Conservation (phyloP, 2,888 invertebrate genomes). For the Acanthosepion lycidas region DNA sequence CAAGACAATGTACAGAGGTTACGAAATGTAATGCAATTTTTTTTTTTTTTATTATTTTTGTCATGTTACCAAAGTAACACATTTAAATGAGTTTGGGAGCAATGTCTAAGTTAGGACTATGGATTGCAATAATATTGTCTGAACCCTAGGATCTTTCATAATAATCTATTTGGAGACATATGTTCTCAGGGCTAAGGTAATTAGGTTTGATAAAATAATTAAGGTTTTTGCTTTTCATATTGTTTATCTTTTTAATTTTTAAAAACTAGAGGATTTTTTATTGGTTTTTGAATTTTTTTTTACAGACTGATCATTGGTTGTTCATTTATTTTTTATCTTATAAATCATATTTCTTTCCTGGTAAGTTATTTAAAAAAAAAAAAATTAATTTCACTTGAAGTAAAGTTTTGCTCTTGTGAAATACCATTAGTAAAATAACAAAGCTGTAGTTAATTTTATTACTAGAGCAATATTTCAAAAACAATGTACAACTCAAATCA, state of each 20-base stretch:
- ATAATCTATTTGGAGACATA: not conserved
- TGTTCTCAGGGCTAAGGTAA: not conserved
- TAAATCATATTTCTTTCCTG: too few species aligned
- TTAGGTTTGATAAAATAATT: not conserved
- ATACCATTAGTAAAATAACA: too few species aligned
- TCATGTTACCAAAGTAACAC: too few species aligned
- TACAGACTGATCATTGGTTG: not conserved
- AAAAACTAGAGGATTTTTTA: too few species aligned
- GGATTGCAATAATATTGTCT: not conserved
- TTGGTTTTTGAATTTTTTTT: not conserved
- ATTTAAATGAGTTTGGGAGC: not conserved
- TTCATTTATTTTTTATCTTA: not conserved
- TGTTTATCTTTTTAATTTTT: not conserved
- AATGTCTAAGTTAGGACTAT: not conserved
- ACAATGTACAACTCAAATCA: too few species aligned
- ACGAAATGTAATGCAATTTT: constrained; percentile 56
- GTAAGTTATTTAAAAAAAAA: too few species aligned
- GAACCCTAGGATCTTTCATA: not conserved
- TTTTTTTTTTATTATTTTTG: not conserved
- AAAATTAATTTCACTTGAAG: too few species aligned
- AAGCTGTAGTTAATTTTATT: too few species aligned
- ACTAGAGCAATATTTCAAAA: too few species aligned
- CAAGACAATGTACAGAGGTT: constrained; percentile 60
- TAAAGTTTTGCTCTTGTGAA: too few species aligned
- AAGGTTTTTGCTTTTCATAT: not conserved